Conservation (phyloP, 2,113 vertebrate species). For the Pangasianodon hypophthalmus region DNA sequence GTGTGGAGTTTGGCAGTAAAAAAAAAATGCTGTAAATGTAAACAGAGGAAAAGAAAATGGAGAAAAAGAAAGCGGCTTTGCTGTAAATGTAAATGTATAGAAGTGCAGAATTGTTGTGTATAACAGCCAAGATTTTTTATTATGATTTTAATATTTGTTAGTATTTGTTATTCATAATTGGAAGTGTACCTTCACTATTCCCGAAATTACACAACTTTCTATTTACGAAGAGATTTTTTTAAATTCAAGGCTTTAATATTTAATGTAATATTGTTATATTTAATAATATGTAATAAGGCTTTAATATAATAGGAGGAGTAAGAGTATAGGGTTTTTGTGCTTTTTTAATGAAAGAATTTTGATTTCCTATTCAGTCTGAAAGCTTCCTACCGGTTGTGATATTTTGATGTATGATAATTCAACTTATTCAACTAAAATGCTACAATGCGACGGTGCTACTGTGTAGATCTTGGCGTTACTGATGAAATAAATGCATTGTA, state of each 20-base stretch:
- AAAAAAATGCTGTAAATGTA: not conserved
- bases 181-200: not conserved
- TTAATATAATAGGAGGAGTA: not conserved
- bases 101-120: not conserved
- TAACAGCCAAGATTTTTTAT: not conserved
- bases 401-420: not conserved
- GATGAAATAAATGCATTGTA: not conserved
- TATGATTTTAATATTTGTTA: not conserved
- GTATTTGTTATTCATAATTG: not conserved
- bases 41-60: not conserved
- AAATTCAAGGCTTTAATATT: not conserved
- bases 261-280: not conserved
- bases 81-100: not conserved
- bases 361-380: not conserved
- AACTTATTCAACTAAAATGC: not conserved
- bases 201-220: not conserved
- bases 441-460: not conserved
- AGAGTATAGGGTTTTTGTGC: not conserved
- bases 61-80: too few relatives aligned
- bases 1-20: not conserved
- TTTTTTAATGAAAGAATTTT: not conserved
- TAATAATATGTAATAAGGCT: not conserved
- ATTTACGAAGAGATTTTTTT: not conserved
- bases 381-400: not conserved
- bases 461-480: not conserved